phyloP scores from a whole-genome alignment of 2,797 vertebrate genomes.

The Meda fulgida region DNA sequence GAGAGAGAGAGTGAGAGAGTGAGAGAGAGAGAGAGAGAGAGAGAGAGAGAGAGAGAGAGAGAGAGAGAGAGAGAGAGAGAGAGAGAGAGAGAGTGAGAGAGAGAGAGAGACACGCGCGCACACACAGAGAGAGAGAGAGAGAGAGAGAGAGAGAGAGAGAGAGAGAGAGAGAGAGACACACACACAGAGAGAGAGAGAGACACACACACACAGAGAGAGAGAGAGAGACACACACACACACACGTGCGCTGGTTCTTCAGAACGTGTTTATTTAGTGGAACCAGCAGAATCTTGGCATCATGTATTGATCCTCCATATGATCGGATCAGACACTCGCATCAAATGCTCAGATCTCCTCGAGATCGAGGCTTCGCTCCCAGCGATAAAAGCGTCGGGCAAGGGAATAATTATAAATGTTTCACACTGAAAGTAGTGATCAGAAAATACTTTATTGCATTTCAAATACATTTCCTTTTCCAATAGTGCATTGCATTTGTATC shows the following conservation, averaged over 20 bases:
- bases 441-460: not conserved
- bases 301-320: not conserved
- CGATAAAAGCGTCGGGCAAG: too few species aligned
- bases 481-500: not conserved
- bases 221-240: not conserved
- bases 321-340: not conserved
- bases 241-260: not conserved
- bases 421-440: too few species aligned
- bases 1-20: too few species aligned
- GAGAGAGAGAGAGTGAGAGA: too few species aligned
- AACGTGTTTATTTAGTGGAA: not conserved
- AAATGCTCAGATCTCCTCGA: not conserved
- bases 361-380: too few species aligned
- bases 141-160: too few species aligned
- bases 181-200: not conserved
- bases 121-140: too few species aligned
- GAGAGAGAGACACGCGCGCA: not conserved
- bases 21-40: too few species aligned
- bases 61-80: too few species aligned
- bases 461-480: not conserved
- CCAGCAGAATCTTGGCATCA: not conserved
- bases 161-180: not conserved
- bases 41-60: too few species aligned
- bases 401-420: too few species aligned
- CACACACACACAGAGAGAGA: not conserved